Evolutionary conservation across 1,140 invertebrate genomes (phyloP), one percentile per base, ranked within the genome.

Genomic region (Nasonia vitripennis): DNA sequence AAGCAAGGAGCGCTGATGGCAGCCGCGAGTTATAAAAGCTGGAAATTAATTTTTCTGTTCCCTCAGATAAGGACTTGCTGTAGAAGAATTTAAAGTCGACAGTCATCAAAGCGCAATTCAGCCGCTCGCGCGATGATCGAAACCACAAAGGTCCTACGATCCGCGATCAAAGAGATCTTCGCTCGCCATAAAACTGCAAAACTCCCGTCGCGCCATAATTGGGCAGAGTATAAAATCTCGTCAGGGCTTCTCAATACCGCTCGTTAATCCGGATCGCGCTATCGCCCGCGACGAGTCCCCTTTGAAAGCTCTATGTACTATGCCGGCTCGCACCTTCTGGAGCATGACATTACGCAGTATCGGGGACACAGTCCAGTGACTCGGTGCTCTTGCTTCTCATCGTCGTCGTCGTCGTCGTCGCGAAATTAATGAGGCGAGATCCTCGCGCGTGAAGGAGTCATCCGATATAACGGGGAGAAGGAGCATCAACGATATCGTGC

Each of bases 351-450:
- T 23, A 55, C 31, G 17, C 10, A 37, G 34, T 27, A n/a, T 3
- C 9, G 37, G 3, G 3, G 23, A 7, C 79, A 70, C 7, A n/a
- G 75, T 77, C n/a, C 34, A 78, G 27, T 62, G 17, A 45, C 10
- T 51, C 48, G 55, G 27, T 68, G 41, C 31, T 55, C 23, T 48
- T 12, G 77, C 3, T 74, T 55, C 20, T 62, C 55, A 0, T 20
- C 55, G 17, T 62, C 55, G 55, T n/a, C 14, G 27, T 27, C 12
- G 12, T 17, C 55, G 37, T 27, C 68, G 41, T 51, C 14, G 20
- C 34, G 79, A 78, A 85, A 85, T 85, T 85, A 85, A 85, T 81
- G 84, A 85, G 51, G 37, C 74, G 55, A 85, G 48, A 62, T 17
- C 55, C 6, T 17, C 27, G 78, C 78, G 10, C 70, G 11, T 73